Conservation (phyloP, 2,888 invertebrate species). For the Subacronicta megacephala region DNA sequence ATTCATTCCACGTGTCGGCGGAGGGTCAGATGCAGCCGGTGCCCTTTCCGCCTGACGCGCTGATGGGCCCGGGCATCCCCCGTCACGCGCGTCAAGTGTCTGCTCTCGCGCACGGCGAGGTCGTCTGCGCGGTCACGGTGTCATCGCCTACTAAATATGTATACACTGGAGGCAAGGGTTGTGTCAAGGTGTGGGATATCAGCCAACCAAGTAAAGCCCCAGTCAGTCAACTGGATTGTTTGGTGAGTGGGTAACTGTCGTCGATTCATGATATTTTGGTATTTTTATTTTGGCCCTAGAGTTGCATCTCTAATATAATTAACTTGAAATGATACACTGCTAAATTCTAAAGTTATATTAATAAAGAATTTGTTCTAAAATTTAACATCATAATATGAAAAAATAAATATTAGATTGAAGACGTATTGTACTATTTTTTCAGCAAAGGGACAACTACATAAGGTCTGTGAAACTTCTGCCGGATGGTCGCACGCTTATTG, state of each 20-base stretch:
- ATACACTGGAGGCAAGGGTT: slow-evolving; percentile 98
- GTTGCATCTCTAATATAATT: slow-evolving; percentile 1
- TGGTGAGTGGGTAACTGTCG: slow-evolving; percentile 92
- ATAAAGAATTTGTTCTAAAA: no score
- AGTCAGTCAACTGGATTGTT: slow-evolving; percentile 97
- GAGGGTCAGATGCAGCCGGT: slow-evolving; percentile 97
- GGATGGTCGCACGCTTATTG: slow-evolving; percentile 97
- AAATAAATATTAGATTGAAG: slow-evolving; percentile 11
- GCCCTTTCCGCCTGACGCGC: slow-evolving; percentile 97
- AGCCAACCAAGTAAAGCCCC: slow-evolving; percentile 96
- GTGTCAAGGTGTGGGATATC: slow-evolving; percentile 99
- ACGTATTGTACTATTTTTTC: slow-evolving; percentile 39
- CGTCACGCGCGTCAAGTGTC: slow-evolving; percentile 97
- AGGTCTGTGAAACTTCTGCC: slow-evolving; percentile 97
- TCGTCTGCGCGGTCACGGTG: slow-evolving; percentile 99
- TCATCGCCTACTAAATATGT: slow-evolving; percentile 97
- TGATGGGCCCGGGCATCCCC: slow-evolving; percentile 97
- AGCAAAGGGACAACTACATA: slow-evolving; percentile 98
- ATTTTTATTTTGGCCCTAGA: slow-evolving; percentile 40
- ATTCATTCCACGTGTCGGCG: slow-evolving; percentile 97
- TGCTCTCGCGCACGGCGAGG: slow-evolving; percentile 98
- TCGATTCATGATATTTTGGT: slow-evolving; percentile 58
- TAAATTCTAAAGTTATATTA: slow-evolving; percentile 29
- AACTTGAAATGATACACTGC: slow-evolving; percentile 2
- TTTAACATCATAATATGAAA: no score